A percentile compares a stretch with the other conserved stretches of the same genome.
Conservation (phyloP, 2,888 invertebrate genomes). For the Pomacea canaliculata region DNA sequence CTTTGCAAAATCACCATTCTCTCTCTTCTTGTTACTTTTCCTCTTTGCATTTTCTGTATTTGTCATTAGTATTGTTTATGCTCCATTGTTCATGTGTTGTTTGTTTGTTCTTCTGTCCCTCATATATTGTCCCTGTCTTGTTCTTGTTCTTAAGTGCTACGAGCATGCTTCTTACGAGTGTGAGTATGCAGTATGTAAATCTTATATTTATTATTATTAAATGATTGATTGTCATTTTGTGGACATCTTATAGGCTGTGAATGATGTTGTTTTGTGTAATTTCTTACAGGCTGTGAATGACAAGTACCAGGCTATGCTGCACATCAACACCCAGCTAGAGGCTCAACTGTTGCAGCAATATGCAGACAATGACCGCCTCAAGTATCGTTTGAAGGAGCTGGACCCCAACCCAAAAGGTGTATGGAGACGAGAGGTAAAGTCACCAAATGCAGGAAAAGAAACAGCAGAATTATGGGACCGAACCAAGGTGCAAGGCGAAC, state of each 20-base stretch:
- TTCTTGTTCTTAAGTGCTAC: too few relatives aligned
- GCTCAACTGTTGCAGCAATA: constrained; percentile 48
- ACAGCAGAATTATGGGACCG: not conserved
- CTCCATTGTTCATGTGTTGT: too few relatives aligned
- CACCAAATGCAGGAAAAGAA: constrained; percentile 4
- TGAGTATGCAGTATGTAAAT: too few relatives aligned
- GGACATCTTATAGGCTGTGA: constrained; percentile 43
- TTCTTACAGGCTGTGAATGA: constrained; percentile 51
- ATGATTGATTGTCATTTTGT: not conserved
- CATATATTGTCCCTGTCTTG: too few relatives aligned
- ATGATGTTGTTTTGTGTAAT: constrained; percentile 30
- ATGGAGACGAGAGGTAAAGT: not conserved
- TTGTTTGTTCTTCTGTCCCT: too few relatives aligned
- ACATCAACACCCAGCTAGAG: constrained; percentile 55
- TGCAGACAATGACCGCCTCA: constrained; percentile 40
- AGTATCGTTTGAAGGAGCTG: not conserved
- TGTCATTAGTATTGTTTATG: too few relatives aligned
- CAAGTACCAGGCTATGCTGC: constrained; percentile 46
- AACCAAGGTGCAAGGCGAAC: not conserved
- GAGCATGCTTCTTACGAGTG: too few relatives aligned
- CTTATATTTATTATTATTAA: too few relatives aligned
- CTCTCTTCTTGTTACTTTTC: too few relatives aligned
- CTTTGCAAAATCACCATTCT: too few relatives aligned
- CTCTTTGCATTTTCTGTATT: too few relatives aligned
- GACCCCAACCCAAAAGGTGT: too few relatives aligned